Evolutionary conservation across 2,113 vertebrate genomes (phyloP), one percentile per base, ranked within the genome.

Genomic region (Platysternon megacephalum): DNA sequence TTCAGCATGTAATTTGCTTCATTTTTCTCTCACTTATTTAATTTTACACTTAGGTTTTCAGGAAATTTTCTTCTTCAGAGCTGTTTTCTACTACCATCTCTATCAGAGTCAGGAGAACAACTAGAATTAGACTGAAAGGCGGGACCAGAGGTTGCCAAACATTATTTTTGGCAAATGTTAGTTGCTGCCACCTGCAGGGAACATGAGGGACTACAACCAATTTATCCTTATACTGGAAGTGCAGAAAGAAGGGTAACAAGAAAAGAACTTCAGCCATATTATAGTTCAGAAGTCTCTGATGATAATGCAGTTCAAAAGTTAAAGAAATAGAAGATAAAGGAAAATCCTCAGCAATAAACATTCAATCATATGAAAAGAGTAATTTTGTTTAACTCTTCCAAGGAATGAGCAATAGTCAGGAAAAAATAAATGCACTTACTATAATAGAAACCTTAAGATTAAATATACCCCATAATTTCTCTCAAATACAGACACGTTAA

Each of bases 401-500:
- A 86, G 5, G 13, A 86, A 82, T 72, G 48, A 78, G 13, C 7
- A 93, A 52, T 61, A 29, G 82, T 39, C 44, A 56, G 52, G 55
- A 94, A 91, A 29, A 93, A 93, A 1, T 53, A 79, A 91, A 74
- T 21, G 81, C 1, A 4, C 7, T 39, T 1, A 9, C 6, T 78
- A 58, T 79, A 91, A 21, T 13, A 93, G 39, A 80, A 85, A 79
- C 2, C 12, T 76, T 56, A 65, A 5, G 35, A 24, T n/a, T 48
- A 89, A 81, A 92, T 81, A 84, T 82, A 85, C 2, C 72, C 10
- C 46, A 49, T 6, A 93, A 81, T 2, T 28, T 3, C 9, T 87
- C 72, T 76, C 11, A 53, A 58, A 12, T 68, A 32, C 29, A 96
- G 84, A 94, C 5, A 93, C 86, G 51, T 84, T 13, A 86, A 56